A percentile compares a stretch with the other conserved stretches of the same genome.
These are phyloP conservation scores for Aleiodes testaceus DNA, from an alignment of 2,888 invertebrate species.

Conservation along the genomic window DNA sequence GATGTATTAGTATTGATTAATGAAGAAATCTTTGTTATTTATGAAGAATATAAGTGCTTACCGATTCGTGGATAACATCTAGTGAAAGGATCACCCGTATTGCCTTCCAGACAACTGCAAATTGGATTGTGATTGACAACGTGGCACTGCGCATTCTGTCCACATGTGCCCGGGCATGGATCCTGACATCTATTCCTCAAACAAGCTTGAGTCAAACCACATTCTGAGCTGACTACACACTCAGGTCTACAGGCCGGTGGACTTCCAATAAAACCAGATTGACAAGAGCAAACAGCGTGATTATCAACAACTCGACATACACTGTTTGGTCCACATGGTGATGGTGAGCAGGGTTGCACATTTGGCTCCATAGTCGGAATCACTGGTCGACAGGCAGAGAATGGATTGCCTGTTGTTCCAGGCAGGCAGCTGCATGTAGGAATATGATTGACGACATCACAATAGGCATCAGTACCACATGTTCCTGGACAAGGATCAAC, in stretches of 20 bases:
- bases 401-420: constrained; percentile 83
- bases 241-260: constrained; percentile 88
- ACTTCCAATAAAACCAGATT: constrained; percentile 81
- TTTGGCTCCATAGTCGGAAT: constrained; percentile 56
- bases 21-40: too few species aligned
- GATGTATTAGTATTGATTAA: not conserved
- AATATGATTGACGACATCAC: constrained; percentile 83
- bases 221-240: constrained; percentile 87
- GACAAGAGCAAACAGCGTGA: constrained; percentile 83
- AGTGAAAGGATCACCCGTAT: constrained; percentile 86
- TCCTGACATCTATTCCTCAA: constrained; percentile 84
- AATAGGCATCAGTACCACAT: constrained; percentile 82
- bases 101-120: constrained; percentile 82
- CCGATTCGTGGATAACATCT: constrained; percentile 75
- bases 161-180: constrained; percentile 87
- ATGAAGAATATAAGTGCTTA: constrained; percentile 57
- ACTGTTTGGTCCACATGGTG: constrained; percentile 87
- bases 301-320: constrained; percentile 80
- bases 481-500: constrained; percentile 84
- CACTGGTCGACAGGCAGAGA: constrained; percentile 77
- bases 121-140: constrained; percentile 89
- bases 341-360: constrained; percentile 80
- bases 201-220: constrained; percentile 84
- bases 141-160: constrained; percentile 84
- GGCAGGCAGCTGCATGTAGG: constrained; percentile 83